Percentiles rank a stretch among this genome's conserved stretches.
Evolutionary conservation across 1,140 invertebrate genomes (phyloP).

Genomic region (Pemphigus obesinymphae): DNA sequence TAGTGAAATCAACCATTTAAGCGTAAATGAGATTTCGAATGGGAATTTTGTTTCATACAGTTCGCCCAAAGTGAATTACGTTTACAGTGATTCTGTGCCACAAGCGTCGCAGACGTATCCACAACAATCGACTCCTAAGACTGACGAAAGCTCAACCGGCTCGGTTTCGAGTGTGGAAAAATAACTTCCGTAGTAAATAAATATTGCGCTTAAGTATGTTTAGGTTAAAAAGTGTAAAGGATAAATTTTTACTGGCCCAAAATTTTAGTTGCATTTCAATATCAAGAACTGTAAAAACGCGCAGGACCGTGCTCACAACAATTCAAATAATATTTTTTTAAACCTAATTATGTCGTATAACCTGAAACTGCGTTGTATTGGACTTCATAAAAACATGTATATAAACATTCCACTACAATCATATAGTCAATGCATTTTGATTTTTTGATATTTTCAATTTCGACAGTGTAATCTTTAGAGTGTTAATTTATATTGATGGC

Average conservation of each 20-base stretch:
- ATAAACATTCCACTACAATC: neutral
- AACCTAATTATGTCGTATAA: neutral
- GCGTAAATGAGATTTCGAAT: slow-evolving; percentile 8
- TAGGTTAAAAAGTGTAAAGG: neutral
- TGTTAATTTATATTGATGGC: neutral
- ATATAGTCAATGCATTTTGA: neutral
- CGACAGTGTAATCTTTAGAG: neutral
- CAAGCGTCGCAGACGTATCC: slow-evolving; percentile 17
- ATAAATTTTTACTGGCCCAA: neutral
- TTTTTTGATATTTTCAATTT: too few species aligned
- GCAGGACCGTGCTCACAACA: neutral
- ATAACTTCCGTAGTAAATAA: neutral
- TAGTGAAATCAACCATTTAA: slow-evolving; percentile 18
- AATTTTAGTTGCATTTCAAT: slow-evolving; percentile 18
- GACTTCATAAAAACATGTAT: neutral
- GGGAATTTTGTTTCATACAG: slow-evolving; percentile 27
- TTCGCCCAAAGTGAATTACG: slow-evolving; percentile 18
- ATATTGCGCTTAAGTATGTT: neutral
- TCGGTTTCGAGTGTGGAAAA: neutral
- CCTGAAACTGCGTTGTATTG: neutral
- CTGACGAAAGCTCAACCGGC: slow-evolving; percentile 34
- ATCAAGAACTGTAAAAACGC: neutral
- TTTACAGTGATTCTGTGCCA: neutral
- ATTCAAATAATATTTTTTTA: neutral
- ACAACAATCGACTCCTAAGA: slow-evolving; percentile 35